These are phyloP conservation scores for Bucco capensis DNA, from an alignment of 2,113 vertebrate genomes.

Conservation along the genomic window DNA sequence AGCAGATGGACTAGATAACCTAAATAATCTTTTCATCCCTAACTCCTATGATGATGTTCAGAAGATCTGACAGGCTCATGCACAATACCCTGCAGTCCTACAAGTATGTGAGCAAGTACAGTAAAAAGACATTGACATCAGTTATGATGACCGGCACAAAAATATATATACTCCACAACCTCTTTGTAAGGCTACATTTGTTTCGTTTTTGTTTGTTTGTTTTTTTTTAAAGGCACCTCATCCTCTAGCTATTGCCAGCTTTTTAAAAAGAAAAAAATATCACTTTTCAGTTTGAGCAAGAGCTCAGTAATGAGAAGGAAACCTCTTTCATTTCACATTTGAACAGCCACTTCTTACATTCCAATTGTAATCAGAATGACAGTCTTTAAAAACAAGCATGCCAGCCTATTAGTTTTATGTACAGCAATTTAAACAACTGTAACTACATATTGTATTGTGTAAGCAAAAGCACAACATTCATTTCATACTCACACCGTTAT, in stretches of 20 bases:
- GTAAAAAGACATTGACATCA: constrained; percentile 71
- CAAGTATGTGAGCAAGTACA: constrained; percentile 67
- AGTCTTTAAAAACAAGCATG: constrained; percentile 81
- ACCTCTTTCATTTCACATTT: constrained; percentile 78
- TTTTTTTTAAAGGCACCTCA: constrained; percentile 76
- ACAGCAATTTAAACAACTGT: constrained; percentile 78
- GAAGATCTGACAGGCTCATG: constrained; percentile 65
- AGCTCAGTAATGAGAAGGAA: constrained; percentile 69
- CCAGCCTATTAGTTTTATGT: constrained; percentile 75
- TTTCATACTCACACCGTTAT: constrained; percentile 68
- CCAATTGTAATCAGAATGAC: constrained; percentile 78
- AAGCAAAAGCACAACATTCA: constrained; percentile 77
- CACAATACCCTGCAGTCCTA: constrained; percentile 71
- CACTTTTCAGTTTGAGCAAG: constrained; percentile 64
- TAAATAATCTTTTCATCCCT: constrained; percentile 14
- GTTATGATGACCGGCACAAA: constrained; percentile 73
- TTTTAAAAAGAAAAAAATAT: constrained; percentile 18
- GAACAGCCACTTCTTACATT: constrained; percentile 79
- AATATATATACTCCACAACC: constrained; percentile 64
- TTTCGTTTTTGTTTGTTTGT: constrained; percentile 46
- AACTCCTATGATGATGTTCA: constrained; percentile 40
- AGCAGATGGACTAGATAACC: constrained; percentile 40
- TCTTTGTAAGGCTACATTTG: constrained; percentile 77
- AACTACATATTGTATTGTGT: constrained; percentile 73
- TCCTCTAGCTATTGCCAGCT: constrained; percentile 76